These are phyloP conservation scores for Synaphobranchus kaupii DNA, from an alignment of 2,797 vertebrate genomes.

Conservation along the genomic window DNA sequence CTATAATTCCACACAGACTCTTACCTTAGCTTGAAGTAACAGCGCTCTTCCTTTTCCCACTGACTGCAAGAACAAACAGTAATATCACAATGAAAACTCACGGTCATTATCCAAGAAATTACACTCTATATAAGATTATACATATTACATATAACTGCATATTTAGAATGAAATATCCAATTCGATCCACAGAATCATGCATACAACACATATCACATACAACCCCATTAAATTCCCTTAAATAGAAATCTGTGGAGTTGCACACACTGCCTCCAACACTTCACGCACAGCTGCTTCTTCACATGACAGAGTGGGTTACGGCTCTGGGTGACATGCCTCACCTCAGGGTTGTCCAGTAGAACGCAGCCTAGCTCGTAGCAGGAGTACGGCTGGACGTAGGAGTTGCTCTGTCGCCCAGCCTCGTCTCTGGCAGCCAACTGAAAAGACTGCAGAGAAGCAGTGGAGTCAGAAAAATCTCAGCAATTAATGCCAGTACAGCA, in stretches of 20 bases:
- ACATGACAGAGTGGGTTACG: neutral
- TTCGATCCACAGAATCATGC: neutral
- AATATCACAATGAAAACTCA: slow-evolving; percentile 5
- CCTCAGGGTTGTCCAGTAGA: slow-evolving; percentile 87
- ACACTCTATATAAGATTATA: neutral
- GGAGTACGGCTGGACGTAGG: slow-evolving; percentile 92
- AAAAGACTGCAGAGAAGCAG: slow-evolving; percentile 78
- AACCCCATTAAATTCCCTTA: neutral
- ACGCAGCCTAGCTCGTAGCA: slow-evolving; percentile 96
- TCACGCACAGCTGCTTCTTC: neutral
- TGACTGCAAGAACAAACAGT: slow-evolving; percentile 74
- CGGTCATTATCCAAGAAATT: neutral
- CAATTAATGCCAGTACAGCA: neutral
- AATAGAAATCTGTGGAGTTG: neutral
- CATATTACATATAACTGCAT: neutral
- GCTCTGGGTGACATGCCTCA: slow-evolving; percentile 45
- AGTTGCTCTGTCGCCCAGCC: slow-evolving; percentile 84
- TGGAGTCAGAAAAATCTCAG: neutral
- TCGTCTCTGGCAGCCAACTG: slow-evolving; percentile 89
- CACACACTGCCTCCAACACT: neutral
- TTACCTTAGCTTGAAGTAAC: slow-evolving; percentile 97
- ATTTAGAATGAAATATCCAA: neutral
- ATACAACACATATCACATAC: too few species aligned
- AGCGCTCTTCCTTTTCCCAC: slow-evolving; percentile 83
- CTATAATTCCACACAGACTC: neutral